A percentile compares a stretch with the other conserved stretches of the same genome.
phyloP scores from a whole-genome alignment of 2,113 vertebrate genomes.

The Centropristis striata region DNA sequence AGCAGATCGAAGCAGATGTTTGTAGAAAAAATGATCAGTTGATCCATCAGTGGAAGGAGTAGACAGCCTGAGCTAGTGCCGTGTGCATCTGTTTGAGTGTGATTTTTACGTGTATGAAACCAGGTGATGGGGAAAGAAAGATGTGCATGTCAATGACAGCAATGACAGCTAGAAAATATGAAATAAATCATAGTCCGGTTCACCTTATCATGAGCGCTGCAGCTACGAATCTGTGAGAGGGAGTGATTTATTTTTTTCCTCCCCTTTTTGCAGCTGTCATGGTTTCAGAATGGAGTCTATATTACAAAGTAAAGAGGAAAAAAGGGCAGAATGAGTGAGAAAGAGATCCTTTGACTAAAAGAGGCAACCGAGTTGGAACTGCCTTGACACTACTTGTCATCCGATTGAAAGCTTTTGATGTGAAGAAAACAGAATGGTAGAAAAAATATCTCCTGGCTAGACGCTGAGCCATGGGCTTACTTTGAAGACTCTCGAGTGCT shows the following conservation, averaged over 20 bases:
- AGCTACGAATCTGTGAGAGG: conserved; percentile 42
- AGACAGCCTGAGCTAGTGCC: conserved; percentile 1
- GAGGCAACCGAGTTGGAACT: conserved; percentile 42
- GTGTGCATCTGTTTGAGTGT: conserved; percentile 31
- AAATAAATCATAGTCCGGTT: conserved; percentile 51
- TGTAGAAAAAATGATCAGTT: conserved; percentile 41
- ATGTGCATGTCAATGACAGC: conserved; percentile 30
- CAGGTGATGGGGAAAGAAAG: conserved; percentile 31
- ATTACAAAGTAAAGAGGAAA: conserved; percentile 31
- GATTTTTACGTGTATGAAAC: conserved; percentile 8
- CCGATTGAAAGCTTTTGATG: conserved; percentile 64
- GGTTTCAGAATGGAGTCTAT: conserved; percentile 24
- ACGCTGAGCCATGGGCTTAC: conserved; percentile 39
- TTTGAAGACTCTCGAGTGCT: conserved; percentile 47
- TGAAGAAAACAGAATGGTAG: conserved; percentile 51
- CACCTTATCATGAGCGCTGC: conserved; percentile 31
- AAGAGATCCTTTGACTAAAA: conserved; percentile 51
- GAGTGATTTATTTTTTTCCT: conserved; percentile 27
- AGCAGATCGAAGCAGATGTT: conserved; percentile 63
- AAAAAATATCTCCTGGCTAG: conserved; percentile 59
- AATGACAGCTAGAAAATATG: conserved; percentile 36
- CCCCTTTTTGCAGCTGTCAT: conserved; percentile 44
- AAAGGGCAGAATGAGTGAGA: conserved; percentile 5
- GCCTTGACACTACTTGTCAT: conserved; percentile 67
- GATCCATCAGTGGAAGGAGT: conserved; percentile 25